Base-by-base conservation (phyloP, 2,888 invertebrate genomes). In the Drosophila maculinotata region DNA sequence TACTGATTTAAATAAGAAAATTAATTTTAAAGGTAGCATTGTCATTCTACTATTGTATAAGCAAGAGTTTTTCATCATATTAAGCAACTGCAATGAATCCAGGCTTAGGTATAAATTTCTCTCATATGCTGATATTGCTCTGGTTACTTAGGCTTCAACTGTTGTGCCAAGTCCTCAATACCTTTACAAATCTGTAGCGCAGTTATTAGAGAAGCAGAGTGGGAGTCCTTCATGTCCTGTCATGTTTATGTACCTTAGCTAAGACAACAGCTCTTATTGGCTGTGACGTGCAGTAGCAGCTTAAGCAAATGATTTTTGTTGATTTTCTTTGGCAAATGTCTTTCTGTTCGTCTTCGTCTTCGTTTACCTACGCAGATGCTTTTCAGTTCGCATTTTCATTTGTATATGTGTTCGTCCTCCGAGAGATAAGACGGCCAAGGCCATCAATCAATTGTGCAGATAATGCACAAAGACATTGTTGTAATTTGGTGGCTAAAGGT, bases 361-460 rank as follows among this genome's bases (percentile, higher is more conserved):
- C 44, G 48, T 49, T 38, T 47, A 47, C 49, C 59, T 33, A 54
- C 52, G 41, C 47, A 54, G 65, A 25, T 67, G 49, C 54, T 57
- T 62, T 54, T 70, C 58, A 59, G 36, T 58, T 41, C 14, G 25
- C 26, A 58, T 52, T 64, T 71, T 56, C 65, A 79, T 76, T 60
- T 58, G 59, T 62, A 25, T 57, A 48, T 57, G 62, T 44, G 36
- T 54, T 33, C 41, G 51, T 69, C 73, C 53, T 47, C 28, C 12
- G 51, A 44, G 73, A 53, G 54, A 60, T 51, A 44, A 48, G 51
- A 14, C 33, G 54, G 56, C 44, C 53, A 47, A 63, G 69, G 45
- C 77, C 74, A 83, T 83, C 83, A 83, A 83, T 83, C 83, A 83
- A 83, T 81, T 76, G 60, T 69, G 36, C 25, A 64, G 71, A 78